phyloP scores from a whole-genome alignment of 2,113 vertebrate genomes.

The Burhinus oedicnemus region DNA sequence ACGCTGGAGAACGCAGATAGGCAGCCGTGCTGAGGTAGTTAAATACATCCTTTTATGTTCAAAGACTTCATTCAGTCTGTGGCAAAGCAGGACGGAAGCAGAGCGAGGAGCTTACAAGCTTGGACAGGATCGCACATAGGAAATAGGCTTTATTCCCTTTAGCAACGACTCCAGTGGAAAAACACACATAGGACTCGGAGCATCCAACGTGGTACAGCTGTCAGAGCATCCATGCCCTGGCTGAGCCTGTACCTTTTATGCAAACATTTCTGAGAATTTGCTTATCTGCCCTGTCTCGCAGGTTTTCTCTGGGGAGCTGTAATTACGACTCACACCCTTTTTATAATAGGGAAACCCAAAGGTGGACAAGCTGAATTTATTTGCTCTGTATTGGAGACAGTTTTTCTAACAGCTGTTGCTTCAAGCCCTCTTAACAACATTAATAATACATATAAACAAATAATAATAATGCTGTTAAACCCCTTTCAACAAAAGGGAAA shows the following conservation, averaged over 20 bases:
- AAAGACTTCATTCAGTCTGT: conserved; percentile 13
- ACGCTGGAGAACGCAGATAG: neutral
- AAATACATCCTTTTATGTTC: conserved; percentile 27
- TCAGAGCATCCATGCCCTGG: neutral
- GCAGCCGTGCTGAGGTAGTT: conserved; percentile 36
- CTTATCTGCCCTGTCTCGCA: neutral
- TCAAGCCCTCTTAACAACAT: neutral
- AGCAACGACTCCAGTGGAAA: conserved; percentile 27
- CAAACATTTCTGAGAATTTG: neutral
- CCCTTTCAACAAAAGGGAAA: neutral
- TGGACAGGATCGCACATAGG: conserved; percentile 1
- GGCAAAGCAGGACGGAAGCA: conserved; percentile 21
- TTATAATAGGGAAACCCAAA: neutral
- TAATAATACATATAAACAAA: neutral
- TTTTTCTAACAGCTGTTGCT: neutral
- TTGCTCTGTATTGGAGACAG: neutral
- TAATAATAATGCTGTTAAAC: neutral
- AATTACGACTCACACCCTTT: neutral
- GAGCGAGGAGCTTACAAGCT: conserved; percentile 22
- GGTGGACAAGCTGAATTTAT: neutral
- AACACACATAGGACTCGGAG: neutral
- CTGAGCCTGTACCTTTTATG: neutral
- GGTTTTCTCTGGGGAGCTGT: neutral
- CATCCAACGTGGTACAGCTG: neutral
- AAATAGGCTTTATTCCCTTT: conserved; percentile 35